Conservation (phyloP, 2,888 invertebrate species). For the Spicauda simplicius region DNA sequence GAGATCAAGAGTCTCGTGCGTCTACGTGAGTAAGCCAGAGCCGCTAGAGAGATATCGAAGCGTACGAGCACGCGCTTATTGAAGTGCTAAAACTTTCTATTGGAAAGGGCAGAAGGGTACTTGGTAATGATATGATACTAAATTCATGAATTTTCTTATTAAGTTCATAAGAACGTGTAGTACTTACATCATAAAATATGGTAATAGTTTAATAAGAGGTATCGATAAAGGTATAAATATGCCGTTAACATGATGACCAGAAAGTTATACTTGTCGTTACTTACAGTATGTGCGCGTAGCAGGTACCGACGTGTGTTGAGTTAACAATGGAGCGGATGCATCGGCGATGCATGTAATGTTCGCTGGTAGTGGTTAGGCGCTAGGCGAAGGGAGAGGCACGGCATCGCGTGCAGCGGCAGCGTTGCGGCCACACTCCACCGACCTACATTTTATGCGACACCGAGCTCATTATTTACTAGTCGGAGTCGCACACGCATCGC, state of each 20-base stretch:
- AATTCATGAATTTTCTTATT: neutral
- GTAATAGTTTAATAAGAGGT: neutral
- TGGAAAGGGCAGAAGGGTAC: conserved; percentile 40
- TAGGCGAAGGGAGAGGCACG: conserved; percentile 59
- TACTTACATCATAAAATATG: neutral
- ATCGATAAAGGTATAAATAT: neutral
- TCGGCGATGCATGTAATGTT: conserved; percentile 54
- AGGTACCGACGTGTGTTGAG: conserved; percentile 40
- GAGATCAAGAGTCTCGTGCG: conserved; percentile 30
- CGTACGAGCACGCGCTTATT: conserved; percentile 15
- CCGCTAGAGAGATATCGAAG: conserved; percentile 31
- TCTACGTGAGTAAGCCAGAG: conserved; percentile 38
- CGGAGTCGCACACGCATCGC: conserved; percentile 62
- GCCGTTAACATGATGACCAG: conserved; percentile 10
- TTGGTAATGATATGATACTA: neutral
- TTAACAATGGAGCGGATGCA: conserved; percentile 59
- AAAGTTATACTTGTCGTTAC: conserved; percentile 34
- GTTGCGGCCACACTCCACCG: conserved; percentile 74
- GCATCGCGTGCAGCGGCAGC: conserved; percentile 69
- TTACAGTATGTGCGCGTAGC: conserved; percentile 23
- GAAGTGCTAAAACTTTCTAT: conserved; percentile 45
- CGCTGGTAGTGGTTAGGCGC: conserved; percentile 40
- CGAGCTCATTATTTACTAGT: conserved; percentile 73
- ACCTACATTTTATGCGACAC: conserved; percentile 83
- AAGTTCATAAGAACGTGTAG: neutral